Percentiles rank a stretch among this genome's conserved stretches.
phyloP scores from a whole-genome alignment of 2,113 vertebrate species.

The Emydocephalus ijimae region DNA sequence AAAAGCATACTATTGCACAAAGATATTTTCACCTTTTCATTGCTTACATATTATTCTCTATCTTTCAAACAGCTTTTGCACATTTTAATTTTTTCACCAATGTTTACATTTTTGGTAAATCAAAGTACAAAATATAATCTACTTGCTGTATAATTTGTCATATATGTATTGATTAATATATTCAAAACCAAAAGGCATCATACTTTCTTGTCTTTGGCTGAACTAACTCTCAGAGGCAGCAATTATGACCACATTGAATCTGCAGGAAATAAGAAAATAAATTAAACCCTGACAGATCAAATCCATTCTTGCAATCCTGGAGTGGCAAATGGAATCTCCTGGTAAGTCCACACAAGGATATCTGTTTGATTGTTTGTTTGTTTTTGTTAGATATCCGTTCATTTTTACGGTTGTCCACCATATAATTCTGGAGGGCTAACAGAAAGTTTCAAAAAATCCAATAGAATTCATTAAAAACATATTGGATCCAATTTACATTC shows the following conservation, averaged over 20 bases:
- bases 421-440: neutral
- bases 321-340: neutral
- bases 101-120: neutral
- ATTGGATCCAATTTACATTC: neutral
- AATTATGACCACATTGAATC: neutral
- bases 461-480: too few relatives aligned
- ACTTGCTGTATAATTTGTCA: neutral
- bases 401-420: neutral
- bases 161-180: neutral
- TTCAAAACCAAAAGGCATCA: neutral
- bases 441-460: neutral
- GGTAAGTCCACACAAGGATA: neutral
- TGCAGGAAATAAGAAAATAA: neutral
- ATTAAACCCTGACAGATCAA: neutral
- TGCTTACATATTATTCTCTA: neutral
- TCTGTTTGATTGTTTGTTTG: neutral
- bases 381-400: too few relatives aligned
- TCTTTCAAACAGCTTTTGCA: neutral
- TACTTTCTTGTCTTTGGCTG: neutral
- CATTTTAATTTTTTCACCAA: neutral
- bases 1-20: neutral
- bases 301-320: neutral
- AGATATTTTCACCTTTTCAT: neutral
- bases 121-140: neutral
- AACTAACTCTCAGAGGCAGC: neutral